A percentile compares a stretch with the other conserved stretches of the same genome.
Conservation (phyloP, 2,113 vertebrate species). For the Perccottus glenii region DNA sequence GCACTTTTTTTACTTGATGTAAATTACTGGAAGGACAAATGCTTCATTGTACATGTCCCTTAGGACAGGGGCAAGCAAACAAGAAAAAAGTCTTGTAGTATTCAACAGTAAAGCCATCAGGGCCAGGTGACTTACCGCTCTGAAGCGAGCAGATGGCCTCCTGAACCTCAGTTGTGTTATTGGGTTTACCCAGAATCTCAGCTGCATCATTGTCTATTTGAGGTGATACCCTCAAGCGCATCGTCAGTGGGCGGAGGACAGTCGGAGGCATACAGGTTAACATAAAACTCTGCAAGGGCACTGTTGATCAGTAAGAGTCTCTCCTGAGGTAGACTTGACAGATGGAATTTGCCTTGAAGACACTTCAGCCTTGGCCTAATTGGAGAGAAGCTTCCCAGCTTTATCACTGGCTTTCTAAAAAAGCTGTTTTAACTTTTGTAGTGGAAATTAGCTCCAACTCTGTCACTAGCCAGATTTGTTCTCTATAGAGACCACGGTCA, state of each 20-base stretch:
- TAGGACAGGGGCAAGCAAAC: not conserved
- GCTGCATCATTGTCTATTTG: not conserved
- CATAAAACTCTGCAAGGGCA: not conserved
- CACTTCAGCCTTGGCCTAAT: not conserved
- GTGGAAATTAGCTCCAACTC: not conserved
- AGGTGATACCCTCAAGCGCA: not conserved
- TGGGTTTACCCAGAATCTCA: not conserved
- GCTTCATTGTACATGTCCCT: not conserved
- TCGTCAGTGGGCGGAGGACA: not conserved
- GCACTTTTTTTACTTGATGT: too few relatives aligned
- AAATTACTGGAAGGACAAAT: too few relatives aligned
- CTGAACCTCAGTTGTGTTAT: not conserved
- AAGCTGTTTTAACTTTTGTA: not conserved
- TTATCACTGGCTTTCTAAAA: not conserved
- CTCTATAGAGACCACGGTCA: not conserved
- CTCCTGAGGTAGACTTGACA: not conserved
- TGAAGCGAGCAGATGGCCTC: not conserved
- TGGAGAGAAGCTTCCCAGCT: not conserved
- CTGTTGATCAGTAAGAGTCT: not conserved
- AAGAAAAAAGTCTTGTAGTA: not conserved
- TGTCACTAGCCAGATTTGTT: not conserved
- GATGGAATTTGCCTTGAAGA: not conserved
- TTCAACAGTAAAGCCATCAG: not conserved
- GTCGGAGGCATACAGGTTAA: not conserved
- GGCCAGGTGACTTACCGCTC: too few relatives aligned